phyloP scores from a whole-genome alignment of 2,797 vertebrate species.

The Gallinago solitaria region DNA sequence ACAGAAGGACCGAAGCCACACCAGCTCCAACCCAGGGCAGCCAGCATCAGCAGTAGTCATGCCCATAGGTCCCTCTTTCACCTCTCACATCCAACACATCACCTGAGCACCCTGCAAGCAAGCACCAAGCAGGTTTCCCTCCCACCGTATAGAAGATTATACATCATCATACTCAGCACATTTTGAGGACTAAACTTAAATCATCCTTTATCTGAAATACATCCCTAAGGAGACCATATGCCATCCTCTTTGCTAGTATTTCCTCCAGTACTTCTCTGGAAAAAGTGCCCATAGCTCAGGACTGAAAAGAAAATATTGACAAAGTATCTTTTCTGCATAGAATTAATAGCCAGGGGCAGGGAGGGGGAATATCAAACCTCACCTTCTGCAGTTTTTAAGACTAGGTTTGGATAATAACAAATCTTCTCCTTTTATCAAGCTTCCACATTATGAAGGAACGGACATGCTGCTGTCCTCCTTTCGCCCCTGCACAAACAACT shows the following conservation, averaged over 20 bases:
- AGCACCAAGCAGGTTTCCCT: neutral
- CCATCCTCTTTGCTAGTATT: neutral
- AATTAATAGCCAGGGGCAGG: neutral
- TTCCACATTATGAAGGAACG: neutral
- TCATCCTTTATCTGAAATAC: neutral
- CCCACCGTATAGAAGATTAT: neutral
- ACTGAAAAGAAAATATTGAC: neutral
- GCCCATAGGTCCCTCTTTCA: neutral
- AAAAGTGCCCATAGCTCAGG: neutral
- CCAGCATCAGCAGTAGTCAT: neutral
- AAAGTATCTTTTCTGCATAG: neutral
- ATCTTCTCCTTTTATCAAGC: neutral
- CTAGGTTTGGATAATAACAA: neutral
- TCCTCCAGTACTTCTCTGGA: neutral
- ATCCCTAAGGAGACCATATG: neutral
- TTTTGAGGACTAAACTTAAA: neutral
- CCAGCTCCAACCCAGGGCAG: neutral
- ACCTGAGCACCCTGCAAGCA: neutral
- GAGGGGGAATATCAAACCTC: too few relatives aligned
- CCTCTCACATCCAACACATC: accelerated
- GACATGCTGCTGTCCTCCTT: accelerated
- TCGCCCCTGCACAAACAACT: neutral
- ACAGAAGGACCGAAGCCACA: neutral
- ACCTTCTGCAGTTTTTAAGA: neutral
- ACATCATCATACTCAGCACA: neutral